phyloP scores from a whole-genome alignment of 2,113 vertebrate genomes.

The Tetrax tetrax region DNA sequence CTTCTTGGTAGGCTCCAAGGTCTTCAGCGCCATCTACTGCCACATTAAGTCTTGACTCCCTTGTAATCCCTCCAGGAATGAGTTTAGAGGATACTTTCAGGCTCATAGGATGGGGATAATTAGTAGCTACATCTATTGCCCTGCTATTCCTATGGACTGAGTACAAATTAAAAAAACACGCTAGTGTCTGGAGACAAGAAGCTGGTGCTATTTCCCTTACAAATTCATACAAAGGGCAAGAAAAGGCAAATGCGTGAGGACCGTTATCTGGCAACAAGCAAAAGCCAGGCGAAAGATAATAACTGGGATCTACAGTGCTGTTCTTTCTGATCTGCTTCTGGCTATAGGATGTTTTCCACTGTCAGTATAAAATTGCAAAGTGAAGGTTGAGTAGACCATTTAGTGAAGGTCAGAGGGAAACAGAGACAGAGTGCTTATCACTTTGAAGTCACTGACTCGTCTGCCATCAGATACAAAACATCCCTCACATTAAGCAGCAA shows the following conservation, averaged over 20 bases:
- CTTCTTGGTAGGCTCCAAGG: not conserved
- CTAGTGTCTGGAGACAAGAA: not conserved
- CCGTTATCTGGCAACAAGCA: not conserved
- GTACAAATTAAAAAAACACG: not conserved
- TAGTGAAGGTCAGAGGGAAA: not conserved
- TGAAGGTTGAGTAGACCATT: not conserved
- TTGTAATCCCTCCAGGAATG: not conserved
- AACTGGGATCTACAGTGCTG: not conserved
- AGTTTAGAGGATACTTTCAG: not conserved
- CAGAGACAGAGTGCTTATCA: not conserved
- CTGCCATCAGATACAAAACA: not conserved
- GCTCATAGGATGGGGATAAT: not conserved
- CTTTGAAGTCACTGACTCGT: not conserved
- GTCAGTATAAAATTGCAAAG: not conserved
- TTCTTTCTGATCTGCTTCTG: not conserved
- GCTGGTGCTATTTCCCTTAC: not conserved
- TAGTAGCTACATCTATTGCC: not conserved
- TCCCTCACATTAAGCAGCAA: not conserved
- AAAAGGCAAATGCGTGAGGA: not conserved
- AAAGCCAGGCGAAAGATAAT: not conserved
- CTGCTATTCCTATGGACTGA: not conserved
- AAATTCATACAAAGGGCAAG: not conserved
- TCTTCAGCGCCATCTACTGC: constrained; percentile 61
- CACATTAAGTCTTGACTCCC: not conserved
- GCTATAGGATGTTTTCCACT: not conserved